Evolutionary conservation across 2,113 vertebrate species (phyloP).

Genomic region (Columba livia): DNA sequence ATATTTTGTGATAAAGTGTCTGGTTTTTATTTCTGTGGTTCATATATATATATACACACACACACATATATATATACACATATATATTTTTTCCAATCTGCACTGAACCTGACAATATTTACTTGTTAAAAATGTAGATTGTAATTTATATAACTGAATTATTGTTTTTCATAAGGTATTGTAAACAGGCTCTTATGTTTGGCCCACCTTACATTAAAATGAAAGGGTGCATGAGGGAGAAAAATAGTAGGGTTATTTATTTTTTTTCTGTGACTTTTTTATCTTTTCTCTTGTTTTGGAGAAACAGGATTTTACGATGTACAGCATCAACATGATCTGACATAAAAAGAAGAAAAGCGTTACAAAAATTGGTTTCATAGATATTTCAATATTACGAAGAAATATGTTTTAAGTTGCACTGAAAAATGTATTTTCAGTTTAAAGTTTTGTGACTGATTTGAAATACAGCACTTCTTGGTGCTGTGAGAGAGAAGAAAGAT

Average conservation of each 20-base stretch:
- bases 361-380: not conserved
- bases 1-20: not conserved
- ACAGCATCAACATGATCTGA: not conserved
- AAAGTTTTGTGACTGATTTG: not conserved
- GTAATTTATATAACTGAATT: not conserved
- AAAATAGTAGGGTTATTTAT: not conserved
- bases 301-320: not conserved
- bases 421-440: not conserved
- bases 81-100: not conserved
- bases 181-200: not conserved
- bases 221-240: not conserved
- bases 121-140: not conserved
- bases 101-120: not conserved
- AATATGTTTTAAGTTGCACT: not conserved
- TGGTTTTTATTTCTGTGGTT: not conserved
- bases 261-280: not conserved
- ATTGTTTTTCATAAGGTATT: not conserved
- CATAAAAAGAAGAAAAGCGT: not conserved
- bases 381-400: not conserved
- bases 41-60: not conserved
- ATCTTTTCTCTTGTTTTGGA: not conserved
- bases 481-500: not conserved
- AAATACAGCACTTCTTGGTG: not conserved
- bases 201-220: not conserved
- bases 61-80: not conserved